Evolutionary conservation across 1,140 invertebrate genomes (phyloP).

Genomic region (Glomeris maerens): DNA sequence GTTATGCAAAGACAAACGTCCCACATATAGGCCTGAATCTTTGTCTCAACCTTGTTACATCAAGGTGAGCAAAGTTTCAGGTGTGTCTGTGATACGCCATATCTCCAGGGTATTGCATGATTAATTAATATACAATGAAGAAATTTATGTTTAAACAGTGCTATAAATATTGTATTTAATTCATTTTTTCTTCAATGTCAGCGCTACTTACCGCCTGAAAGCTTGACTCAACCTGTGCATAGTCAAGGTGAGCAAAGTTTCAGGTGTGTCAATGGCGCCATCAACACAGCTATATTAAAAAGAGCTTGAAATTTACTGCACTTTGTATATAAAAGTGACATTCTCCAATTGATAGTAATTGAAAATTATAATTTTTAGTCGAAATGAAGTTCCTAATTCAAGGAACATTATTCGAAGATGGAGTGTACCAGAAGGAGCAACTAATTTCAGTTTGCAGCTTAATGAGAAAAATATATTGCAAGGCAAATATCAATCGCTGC

Average conservation of each 20-base stretch:
- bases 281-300: background rate
- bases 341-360: background rate
- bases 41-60: constrained; percentile 21
- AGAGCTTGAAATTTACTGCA: background rate
- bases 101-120: no score
- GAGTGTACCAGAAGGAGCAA: background rate
- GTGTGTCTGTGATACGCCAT: constrained; percentile 19
- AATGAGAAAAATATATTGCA: no score
- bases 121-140: no score
- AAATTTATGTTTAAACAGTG: background rate
- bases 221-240: constrained; percentile 22
- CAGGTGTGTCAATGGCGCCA: constrained; percentile 20
- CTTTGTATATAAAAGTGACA: background rate
- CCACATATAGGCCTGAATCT: constrained; percentile 21
- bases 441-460: background rate
- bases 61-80: constrained; percentile 26
- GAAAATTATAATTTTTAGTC: background rate
- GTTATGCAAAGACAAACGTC: background rate
- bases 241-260: constrained; percentile 24
- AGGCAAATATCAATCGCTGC: no score
- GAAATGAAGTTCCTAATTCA: background rate
- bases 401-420: background rate
- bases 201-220: constrained; percentile 24
- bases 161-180: background rate
- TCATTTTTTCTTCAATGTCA: constrained; percentile 14